Conservation (phyloP, 2,888 invertebrate genomes). For the Aporophyla lueneburgensis region DNA sequence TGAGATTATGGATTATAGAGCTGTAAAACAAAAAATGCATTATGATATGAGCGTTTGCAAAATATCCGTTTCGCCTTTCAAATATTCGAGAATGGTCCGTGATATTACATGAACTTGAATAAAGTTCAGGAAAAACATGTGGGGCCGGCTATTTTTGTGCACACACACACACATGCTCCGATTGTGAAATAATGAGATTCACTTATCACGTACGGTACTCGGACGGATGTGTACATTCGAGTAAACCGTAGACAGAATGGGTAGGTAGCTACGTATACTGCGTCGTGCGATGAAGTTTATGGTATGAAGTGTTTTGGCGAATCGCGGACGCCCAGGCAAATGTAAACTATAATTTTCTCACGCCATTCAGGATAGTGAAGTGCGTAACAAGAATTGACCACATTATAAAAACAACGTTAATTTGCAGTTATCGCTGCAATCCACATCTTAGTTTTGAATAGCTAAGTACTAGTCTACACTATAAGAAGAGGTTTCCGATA, state of each 20-base stretch:
- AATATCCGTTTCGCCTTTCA: not conserved
- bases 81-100: not conserved
- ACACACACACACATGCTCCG: constrained; percentile 21
- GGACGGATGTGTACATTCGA: constrained; percentile 24
- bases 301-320: constrained; percentile 21
- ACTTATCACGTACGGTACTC: constrained; percentile 35
- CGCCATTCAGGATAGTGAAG: not conserved
- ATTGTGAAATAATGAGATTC: constrained; percentile 30
- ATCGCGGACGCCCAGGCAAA: not conserved
- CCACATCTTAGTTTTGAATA: too few species aligned
- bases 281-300: constrained; percentile 3
- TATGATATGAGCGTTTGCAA: not conserved
- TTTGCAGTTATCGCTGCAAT: not conserved
- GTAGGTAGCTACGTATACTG: not conserved
- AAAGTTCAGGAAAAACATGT: constrained; percentile 50
- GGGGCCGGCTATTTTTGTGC: constrained; percentile 40
- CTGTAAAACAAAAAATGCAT: not conserved
- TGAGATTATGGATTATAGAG: not conserved
- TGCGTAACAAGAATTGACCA: constrained; percentile 1
- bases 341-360: constrained; percentile 16
- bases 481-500: not conserved
- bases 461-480: not conserved
- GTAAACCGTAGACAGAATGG: constrained; percentile 3
- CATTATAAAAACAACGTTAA: not conserved
- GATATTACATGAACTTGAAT: constrained; percentile 25